Evolutionary conservation across 2,888 invertebrate genomes (phyloP).

Genomic region (Anoncus sp.): DNA sequence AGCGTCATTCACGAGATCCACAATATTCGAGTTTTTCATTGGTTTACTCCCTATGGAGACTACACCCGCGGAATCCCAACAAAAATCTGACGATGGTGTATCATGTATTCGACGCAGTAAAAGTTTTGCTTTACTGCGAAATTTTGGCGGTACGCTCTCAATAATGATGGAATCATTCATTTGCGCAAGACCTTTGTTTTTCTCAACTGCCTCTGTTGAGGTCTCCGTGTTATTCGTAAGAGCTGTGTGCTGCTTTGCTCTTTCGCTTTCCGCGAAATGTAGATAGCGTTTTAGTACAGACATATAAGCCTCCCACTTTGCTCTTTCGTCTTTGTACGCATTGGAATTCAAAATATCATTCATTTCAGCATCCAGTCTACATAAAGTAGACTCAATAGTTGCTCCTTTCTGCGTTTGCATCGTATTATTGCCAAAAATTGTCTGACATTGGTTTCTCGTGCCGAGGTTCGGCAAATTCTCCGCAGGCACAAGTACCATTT

Average conservation of each 20-base stretch:
- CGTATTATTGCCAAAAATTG: too few species aligned
- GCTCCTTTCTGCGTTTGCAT: constrained; percentile 69
- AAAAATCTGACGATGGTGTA: background rate
- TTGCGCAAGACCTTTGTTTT: background rate
- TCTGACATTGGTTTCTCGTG: too few species aligned
- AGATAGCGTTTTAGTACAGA: constrained; percentile 49
- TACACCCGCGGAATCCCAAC: constrained; percentile 16
- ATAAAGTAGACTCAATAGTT: constrained; percentile 71
- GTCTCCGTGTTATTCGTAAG: constrained; percentile 1
- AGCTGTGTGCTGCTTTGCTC: constrained; percentile 15
- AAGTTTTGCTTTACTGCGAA: constrained; percentile 37
- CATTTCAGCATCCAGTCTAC: constrained; percentile 47
- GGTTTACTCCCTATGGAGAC: constrained; percentile 15
- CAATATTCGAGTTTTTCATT: constrained; percentile 48
- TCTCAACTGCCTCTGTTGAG: background rate
- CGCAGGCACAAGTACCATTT: constrained; percentile 46
- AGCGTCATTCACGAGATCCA: constrained; percentile 52
- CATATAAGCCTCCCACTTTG: constrained; percentile 54
- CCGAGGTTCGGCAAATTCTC: constrained; percentile 11
- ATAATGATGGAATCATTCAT: constrained; percentile 38
- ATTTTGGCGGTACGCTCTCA: constrained; percentile 28
- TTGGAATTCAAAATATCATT: constrained; percentile 36
- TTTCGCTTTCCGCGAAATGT: constrained; percentile 31
- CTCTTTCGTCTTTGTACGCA: constrained; percentile 31
- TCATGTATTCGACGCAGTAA: constrained; percentile 16